Evolutionary conservation across 2,888 invertebrate species (phyloP).

Genomic region (Dynastes grantii): DNA sequence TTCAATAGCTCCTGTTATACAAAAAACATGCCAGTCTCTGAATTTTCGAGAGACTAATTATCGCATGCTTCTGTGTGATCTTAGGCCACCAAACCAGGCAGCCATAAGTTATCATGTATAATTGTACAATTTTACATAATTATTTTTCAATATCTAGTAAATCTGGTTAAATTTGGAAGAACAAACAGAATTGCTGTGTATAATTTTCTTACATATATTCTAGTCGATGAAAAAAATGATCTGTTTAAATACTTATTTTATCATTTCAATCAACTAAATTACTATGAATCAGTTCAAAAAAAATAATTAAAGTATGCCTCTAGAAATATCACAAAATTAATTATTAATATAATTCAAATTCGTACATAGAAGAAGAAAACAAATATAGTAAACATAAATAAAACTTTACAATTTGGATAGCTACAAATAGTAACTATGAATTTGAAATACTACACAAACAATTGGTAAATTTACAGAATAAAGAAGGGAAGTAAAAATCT

Average conservation of each 20-base stretch:
- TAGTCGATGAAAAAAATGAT: too few species aligned
- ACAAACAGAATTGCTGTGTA: slow-evolving; percentile 5
- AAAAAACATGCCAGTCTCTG: too few species aligned
- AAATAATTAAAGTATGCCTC: slow-evolving; percentile 51
- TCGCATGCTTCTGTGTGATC: too few species aligned
- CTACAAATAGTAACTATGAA: too few species aligned
- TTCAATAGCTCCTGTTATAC: too few species aligned
- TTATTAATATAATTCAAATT: slow-evolving; percentile 5
- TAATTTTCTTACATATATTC: too few species aligned
- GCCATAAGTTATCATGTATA: too few species aligned
- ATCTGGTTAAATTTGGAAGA: slow-evolving; percentile 2
- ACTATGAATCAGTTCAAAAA: slow-evolving; percentile 41
- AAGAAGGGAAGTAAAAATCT: neutral
- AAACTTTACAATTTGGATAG: slow-evolving; percentile 57
- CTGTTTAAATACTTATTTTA: neutral
- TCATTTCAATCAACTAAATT: slow-evolving; percentile 2
- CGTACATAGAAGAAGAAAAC: neutral
- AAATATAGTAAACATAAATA: slow-evolving; percentile 57
- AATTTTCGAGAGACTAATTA: too few species aligned
- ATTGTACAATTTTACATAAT: too few species aligned
- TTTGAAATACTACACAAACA: slow-evolving; percentile 9
- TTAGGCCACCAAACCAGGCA: too few species aligned
- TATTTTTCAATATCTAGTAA: neutral
- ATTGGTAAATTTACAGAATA: slow-evolving; percentile 37
- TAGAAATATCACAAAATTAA: slow-evolving; percentile 52